A percentile compares a stretch with the other conserved stretches of the same genome.
Evolutionary conservation across 92 coral and sea anemone species (phyloP).

Genomic region (Porites divaricata): DNA sequence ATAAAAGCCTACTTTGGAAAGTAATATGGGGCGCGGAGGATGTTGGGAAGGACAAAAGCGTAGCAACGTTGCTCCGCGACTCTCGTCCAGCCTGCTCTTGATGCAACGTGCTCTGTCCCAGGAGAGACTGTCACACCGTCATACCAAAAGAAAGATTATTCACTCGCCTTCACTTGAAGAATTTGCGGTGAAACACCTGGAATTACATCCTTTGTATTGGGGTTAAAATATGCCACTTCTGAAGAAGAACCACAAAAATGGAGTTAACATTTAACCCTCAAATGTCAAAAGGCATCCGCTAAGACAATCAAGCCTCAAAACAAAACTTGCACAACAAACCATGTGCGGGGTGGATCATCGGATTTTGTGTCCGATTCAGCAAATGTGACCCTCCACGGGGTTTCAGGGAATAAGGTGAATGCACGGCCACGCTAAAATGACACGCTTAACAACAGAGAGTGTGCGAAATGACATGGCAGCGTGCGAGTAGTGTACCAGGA

Average conservation of each 20-base stretch:
- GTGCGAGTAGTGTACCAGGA: too few species aligned
- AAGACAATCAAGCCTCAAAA: not conserved
- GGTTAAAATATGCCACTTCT: slow-evolving; percentile 97
- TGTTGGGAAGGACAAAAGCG: too few species aligned
- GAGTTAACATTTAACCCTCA: not conserved
- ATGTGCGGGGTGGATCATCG: not conserved
- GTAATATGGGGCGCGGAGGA: too few species aligned
- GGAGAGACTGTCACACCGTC: not conserved
- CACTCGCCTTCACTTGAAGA: slow-evolving; percentile 84
- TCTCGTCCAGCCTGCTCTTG: too few species aligned
- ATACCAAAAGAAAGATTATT: not conserved
- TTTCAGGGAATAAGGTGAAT: too few species aligned
- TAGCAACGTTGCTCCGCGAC: too few species aligned
- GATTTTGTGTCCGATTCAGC: not conserved
- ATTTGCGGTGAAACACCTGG: slow-evolving; percentile 99
- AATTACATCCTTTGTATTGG: slow-evolving; percentile 87
- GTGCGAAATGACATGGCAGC: too few species aligned
- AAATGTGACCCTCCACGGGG: too few species aligned
- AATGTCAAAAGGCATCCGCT: not conserved
- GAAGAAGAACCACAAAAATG: slow-evolving; percentile 1
- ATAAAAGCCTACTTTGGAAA: too few species aligned
- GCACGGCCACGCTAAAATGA: too few species aligned
- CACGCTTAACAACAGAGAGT: too few species aligned
- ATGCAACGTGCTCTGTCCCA: too few species aligned
- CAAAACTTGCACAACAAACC: not conserved